phyloP scores from a whole-genome alignment of 2,113 vertebrate genomes.

The Danionella cerebrum region DNA sequence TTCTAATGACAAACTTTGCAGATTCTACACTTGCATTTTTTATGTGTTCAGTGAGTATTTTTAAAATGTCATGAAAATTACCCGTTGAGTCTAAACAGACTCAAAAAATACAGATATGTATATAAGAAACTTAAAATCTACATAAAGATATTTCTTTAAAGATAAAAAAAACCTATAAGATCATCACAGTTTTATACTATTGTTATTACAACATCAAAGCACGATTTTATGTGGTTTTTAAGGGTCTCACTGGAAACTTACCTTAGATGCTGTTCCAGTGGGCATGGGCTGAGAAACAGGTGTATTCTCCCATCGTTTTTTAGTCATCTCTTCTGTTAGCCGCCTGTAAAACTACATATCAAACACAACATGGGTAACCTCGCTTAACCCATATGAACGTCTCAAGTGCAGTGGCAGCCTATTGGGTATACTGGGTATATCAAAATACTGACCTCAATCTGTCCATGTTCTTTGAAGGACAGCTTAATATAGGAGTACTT shows the following conservation, averaged over 20 bases:
- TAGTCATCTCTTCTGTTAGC: slow-evolving; percentile 87
- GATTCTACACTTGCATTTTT: no score
- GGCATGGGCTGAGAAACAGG: slow-evolving; percentile 75
- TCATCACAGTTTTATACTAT: background rate
- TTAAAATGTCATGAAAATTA: no score
- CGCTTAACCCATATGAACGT: background rate
- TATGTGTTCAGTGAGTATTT: no score
- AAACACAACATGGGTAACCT: background rate
- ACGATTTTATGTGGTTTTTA: background rate
- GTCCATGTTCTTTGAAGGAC: slow-evolving; percentile 95
- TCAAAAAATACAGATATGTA: no score
- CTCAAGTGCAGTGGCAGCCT: background rate
- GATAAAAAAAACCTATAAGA: background rate
- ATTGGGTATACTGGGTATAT: background rate
- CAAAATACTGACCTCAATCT: slow-evolving; percentile 82
- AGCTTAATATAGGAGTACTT: slow-evolving; percentile 87
- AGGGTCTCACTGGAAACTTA: slow-evolving; percentile 39
- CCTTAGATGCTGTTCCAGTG: slow-evolving; percentile 67
- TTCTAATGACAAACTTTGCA: no score
- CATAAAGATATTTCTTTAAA: background rate
- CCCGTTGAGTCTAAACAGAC: no score
- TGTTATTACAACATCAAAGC: background rate
- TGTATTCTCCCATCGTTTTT: slow-evolving; percentile 83
- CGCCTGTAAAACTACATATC: slow-evolving; percentile 81
- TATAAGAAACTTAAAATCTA: no score